A percentile compares a stretch with the other conserved stretches of the same genome.
Conservation (phyloP, 1,140 invertebrate genomes). For the Eumaeus atala region DNA sequence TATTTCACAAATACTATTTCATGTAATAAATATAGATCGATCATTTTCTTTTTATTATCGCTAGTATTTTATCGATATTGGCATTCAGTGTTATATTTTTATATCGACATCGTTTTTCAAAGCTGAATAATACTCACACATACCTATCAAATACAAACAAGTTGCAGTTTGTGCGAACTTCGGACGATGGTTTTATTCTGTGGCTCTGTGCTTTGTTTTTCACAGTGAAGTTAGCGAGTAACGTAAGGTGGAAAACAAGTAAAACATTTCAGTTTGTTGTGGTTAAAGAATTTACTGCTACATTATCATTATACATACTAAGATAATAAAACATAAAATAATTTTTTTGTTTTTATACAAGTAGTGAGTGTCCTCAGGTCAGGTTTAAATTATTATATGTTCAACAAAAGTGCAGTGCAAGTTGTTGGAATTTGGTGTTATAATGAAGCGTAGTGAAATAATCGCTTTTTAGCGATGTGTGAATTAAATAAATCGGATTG, state of each 20-base stretch:
- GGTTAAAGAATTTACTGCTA: slow-evolving; percentile 2
- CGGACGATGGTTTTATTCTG: too few relatives aligned
- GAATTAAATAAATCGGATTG: slow-evolving; percentile 61
- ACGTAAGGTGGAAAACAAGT: slow-evolving; percentile 17
- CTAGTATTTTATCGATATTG: too few relatives aligned
- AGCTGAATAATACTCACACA: too few relatives aligned
- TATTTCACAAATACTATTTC: too few relatives aligned
- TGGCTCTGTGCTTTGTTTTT: background rate
- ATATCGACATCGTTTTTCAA: too few relatives aligned
- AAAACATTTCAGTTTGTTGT: slow-evolving; percentile 17
- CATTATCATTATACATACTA: background rate
- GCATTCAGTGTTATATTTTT: too few relatives aligned
- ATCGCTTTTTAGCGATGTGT: slow-evolving; percentile 69
- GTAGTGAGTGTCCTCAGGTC: slow-evolving; percentile 17
- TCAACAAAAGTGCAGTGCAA: slow-evolving; percentile 52
- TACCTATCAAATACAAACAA: too few relatives aligned
- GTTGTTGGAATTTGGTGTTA: slow-evolving; percentile 48
- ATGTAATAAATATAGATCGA: too few relatives aligned
- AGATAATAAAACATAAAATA: too few relatives aligned
- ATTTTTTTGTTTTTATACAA: background rate
- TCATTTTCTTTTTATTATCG: too few relatives aligned
- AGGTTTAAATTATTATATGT: slow-evolving; percentile 35
- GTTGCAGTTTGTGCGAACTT: too few relatives aligned
- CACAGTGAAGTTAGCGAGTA: slow-evolving; percentile 5
- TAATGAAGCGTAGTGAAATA: slow-evolving; percentile 60